A percentile compares a stretch with the other conserved stretches of the same genome.
Conservation (phyloP, 2,797 vertebrate species). For the Epinephelus awoara region DNA sequence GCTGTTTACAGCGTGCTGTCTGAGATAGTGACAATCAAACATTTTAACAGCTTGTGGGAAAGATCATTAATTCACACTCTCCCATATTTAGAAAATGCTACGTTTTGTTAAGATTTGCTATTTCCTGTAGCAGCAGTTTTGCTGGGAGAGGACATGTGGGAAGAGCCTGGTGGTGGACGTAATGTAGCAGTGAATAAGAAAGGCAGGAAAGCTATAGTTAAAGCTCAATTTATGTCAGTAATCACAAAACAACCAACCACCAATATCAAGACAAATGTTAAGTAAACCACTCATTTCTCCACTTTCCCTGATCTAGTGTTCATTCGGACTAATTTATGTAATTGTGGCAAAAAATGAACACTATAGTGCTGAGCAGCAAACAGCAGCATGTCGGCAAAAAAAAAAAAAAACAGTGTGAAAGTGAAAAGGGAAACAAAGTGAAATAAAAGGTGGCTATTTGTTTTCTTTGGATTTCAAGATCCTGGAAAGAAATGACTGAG, state of each 20-base stretch:
- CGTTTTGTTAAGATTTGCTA: background rate
- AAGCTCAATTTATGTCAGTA: background rate
- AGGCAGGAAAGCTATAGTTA: background rate
- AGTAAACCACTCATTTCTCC: background rate
- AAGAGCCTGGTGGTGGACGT: background rate
- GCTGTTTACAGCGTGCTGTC: slow-evolving; percentile 39
- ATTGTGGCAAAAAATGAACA: background rate
- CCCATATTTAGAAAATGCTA: slow-evolving; percentile 15
- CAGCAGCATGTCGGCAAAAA: background rate
- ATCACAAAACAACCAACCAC: background rate
- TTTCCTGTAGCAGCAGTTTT: background rate
- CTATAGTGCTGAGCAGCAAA: background rate
- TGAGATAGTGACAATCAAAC: slow-evolving; percentile 39
- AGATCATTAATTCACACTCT: slow-evolving; percentile 19
- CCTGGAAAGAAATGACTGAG: background rate
- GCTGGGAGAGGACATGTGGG: background rate
- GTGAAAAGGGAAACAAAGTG: background rate
- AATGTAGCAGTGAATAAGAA: background rate
- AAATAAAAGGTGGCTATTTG: background rate
- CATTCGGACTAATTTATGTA: background rate
- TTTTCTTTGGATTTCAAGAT: background rate
- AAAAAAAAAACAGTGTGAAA: background rate
- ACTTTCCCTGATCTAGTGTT: background rate
- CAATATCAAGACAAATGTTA: background rate
- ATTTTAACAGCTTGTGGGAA: slow-evolving; percentile 32